These are phyloP conservation scores for Karalla daura DNA, from an alignment of 2,797 vertebrate species.

Conservation along the genomic window DNA sequence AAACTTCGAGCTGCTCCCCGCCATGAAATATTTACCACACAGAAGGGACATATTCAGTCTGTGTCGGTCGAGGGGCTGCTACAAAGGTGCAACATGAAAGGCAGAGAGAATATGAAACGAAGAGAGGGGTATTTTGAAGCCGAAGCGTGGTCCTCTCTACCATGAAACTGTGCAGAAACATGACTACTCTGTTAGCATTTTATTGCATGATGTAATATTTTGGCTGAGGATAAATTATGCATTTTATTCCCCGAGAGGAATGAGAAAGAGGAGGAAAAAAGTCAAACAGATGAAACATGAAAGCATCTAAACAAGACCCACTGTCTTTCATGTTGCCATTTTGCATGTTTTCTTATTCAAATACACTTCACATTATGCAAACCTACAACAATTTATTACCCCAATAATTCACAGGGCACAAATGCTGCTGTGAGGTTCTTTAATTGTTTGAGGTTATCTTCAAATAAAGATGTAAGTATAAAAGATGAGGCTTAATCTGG, in stretches of 20 bases:
- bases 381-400: slow-evolving; percentile 2
- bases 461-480: slow-evolving; percentile 5
- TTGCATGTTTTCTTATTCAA: slow-evolving; percentile 12
- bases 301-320: slow-evolving; percentile 23
- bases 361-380: slow-evolving; percentile 3
- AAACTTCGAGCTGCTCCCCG: slow-evolving; percentile 74
- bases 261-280: slow-evolving; percentile 21
- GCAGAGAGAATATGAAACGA: slow-evolving; percentile 68
- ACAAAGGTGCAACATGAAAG: slow-evolving; percentile 77
- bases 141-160: slow-evolving; percentile 11
- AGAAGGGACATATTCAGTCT: slow-evolving; percentile 75
- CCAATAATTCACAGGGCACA: background rate
- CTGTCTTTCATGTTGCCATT: slow-evolving; percentile 7
- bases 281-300: slow-evolving; percentile 32
- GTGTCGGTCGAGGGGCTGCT: slow-evolving; percentile 61
- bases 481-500: slow-evolving; percentile 16
- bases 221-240: slow-evolving; percentile 58
- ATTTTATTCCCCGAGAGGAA: slow-evolving; percentile 33
- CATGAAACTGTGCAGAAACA: slow-evolving; percentile 45
- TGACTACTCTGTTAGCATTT: slow-evolving; percentile 54
- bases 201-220: slow-evolving; percentile 67
- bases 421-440: background rate
- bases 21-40: slow-evolving; percentile 82
- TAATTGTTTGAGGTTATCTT: slow-evolving; percentile 6
- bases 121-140: slow-evolving; percentile 59